Base-by-base conservation (phyloP, 1,140 invertebrate genomes). In the Platyura marginata region DNA sequence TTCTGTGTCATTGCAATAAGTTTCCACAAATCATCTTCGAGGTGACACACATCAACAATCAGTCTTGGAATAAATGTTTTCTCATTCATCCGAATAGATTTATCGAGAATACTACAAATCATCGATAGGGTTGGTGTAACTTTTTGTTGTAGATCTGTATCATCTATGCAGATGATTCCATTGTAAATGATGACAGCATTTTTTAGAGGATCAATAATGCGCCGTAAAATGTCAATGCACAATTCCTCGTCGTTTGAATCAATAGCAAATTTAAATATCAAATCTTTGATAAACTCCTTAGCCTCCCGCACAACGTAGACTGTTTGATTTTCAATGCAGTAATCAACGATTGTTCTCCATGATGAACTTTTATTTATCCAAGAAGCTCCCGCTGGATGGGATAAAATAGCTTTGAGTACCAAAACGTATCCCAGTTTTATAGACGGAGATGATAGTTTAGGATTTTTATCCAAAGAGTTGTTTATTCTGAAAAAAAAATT, bases 261-360 rank as follows among this genome's bases (percentile, higher is more conserved):
- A 5, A 61, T 57, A 33, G 57, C 58, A 43, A 66, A 69, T 32
- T 63, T 56, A 45, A 64, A 57, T 4, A 76, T 46, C 44, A 76
- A 56, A 16, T 60, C 51, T 33, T 63, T 68, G 1, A 77, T 51
- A 47, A 76, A 67, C 21, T 63, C 60, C 23, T 70, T 64, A 6
- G 70, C 69, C 46, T 72, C 70, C 16, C 67, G 61, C 0, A 68
- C 68, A n/a, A 77, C 67, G 46, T 77, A 78, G 46, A 77, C 51
- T 6, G 74, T 77, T 29, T 75, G 68, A 58, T 71, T 70, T 38
- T 61, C 53, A 42, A 73, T 67, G 41, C 65, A 69, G 42, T 67
- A 69, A 35, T 65, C 62, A 2, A 77, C 54, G 3, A 74, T 57
- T 39, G 69, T 51, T 20, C 51, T 55, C 74, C 74, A 79, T 4